phyloP scores from a whole-genome alignment of 2,888 invertebrate genomes.

The Pseudococcus viburni region DNA sequence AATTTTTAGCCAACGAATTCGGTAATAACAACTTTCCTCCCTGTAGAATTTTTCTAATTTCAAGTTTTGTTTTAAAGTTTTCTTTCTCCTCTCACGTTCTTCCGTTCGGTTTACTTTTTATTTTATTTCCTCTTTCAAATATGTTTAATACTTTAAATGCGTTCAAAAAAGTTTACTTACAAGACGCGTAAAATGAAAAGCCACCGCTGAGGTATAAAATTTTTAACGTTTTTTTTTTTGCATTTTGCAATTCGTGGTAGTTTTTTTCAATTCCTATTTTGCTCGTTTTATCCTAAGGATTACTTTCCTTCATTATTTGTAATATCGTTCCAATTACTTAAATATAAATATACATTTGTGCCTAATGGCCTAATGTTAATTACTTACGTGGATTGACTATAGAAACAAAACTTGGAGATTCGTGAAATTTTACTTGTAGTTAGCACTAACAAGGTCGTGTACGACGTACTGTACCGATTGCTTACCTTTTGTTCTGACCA shows the following conservation, averaged over 20 bases:
- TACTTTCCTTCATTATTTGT: too few species aligned
- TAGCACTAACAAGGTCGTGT: too few species aligned
- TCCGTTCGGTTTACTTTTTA: neutral
- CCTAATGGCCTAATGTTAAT: too few species aligned
- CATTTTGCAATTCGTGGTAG: neutral
- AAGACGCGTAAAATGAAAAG: neutral
- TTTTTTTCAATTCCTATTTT: too few species aligned
- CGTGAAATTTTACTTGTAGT: too few species aligned
- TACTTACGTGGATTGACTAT: too few species aligned
- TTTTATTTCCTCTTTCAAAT: neutral
- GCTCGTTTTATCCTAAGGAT: too few species aligned
- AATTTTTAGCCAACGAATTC: neutral
- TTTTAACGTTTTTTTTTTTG: neutral
- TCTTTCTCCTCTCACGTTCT: neutral
- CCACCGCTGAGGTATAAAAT: neutral
- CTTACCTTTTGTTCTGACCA: too few species aligned
- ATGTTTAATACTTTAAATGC: constrained; percentile 18
- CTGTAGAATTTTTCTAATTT: constrained; percentile 31
- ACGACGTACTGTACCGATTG: too few species aligned
- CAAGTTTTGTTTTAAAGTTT: constrained; percentile 22
- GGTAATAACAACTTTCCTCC: neutral
- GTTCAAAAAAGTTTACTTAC: neutral
- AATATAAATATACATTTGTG: too few species aligned
- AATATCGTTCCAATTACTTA: too few species aligned
- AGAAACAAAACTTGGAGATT: too few species aligned